Percentiles rank a stretch among this genome's conserved stretches.
Conservation (phyloP, 2,797 vertebrate genomes). For the Cichlasoma orientale region DNA sequence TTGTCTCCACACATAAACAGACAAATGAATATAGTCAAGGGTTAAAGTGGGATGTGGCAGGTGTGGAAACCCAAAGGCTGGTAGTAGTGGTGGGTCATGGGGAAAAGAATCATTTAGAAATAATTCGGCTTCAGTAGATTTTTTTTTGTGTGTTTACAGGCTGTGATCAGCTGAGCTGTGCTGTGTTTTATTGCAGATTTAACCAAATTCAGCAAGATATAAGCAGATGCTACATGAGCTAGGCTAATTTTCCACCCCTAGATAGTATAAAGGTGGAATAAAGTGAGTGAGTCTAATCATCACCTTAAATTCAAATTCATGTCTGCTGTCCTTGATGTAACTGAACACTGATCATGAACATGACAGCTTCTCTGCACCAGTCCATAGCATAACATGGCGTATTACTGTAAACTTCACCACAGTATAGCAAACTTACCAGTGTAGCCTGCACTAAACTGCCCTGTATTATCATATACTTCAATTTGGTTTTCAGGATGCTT, state of each 20-base stretch:
- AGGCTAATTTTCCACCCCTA: background rate
- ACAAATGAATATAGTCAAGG: background rate
- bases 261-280: background rate
- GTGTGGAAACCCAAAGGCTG: background rate
- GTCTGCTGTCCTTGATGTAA: background rate
- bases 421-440: background rate
- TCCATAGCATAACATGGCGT: background rate
- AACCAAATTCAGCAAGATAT: background rate
- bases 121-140: background rate
- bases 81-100: background rate
- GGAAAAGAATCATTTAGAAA: background rate
- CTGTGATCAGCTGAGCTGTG: background rate
- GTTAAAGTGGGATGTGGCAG: background rate
- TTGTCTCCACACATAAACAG: background rate
- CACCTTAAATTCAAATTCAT: background rate
- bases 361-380: rapidly evolving
- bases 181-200: background rate
- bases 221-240: background rate
- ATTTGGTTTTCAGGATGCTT: background rate
- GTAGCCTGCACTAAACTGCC: background rate
- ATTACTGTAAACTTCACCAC: background rate
- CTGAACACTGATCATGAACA: background rate
- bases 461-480: background rate
- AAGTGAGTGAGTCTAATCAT: background rate
- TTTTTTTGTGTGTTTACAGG: background rate